These are phyloP conservation scores for Hystrix brachyura DNA, from an alignment of 2,113 vertebrate genomes.

Conservation along the genomic window DNA sequence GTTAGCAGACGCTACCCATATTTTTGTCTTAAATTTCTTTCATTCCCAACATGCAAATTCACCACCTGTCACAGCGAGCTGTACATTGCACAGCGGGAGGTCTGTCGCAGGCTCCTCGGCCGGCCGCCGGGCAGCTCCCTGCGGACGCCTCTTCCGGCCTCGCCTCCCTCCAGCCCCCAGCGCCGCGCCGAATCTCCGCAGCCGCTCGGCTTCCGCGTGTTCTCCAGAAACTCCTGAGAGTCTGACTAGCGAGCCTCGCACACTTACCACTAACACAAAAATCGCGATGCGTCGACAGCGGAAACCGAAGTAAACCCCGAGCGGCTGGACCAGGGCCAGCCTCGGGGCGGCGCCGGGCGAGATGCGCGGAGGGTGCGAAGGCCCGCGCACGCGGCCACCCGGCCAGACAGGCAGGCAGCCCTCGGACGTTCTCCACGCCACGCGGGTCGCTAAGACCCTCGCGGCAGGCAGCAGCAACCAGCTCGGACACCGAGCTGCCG, in stretches of 20 bases:
- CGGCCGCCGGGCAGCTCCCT: accelerated
- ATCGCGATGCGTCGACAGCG: accelerated
- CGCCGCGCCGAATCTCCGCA: neutral
- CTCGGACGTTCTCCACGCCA: neutral
- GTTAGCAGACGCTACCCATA: neutral
- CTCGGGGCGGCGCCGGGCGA: neutral
- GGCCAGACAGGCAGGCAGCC: neutral
- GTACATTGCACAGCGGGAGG: neutral
- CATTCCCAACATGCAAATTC: neutral
- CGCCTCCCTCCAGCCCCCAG: neutral
- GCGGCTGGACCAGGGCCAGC: neutral
- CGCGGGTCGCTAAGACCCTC: no score
- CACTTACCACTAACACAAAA: neutral
- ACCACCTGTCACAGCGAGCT: neutral
- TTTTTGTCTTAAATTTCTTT: neutral
- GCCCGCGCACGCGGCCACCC: no score
- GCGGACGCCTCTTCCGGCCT: neutral
- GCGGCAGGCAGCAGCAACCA: no score
- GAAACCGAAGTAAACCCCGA: neutral
- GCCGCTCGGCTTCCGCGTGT: neutral
- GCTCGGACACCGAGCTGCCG: no score
- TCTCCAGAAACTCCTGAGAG: neutral
- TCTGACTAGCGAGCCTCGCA: neutral
- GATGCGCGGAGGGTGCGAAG: neutral
- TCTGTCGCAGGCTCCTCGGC: neutral